These are phyloP conservation scores for Mesocricetus auratus DNA, from an alignment of 2,113 vertebrate species.

Conservation along the genomic window DNA sequence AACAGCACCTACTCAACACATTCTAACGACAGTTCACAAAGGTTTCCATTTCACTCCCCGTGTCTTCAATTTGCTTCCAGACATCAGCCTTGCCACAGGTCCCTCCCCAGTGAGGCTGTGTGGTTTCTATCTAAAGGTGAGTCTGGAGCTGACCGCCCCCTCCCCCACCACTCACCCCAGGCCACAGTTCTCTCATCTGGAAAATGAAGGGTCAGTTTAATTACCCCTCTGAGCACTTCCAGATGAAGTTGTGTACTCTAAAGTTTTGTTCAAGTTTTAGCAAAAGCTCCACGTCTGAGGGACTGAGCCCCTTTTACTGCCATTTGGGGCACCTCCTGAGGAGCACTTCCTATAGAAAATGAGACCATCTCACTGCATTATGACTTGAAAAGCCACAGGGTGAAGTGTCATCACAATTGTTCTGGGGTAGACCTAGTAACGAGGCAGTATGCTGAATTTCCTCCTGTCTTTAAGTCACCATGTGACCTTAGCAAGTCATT, in stretches of 20 bases:
- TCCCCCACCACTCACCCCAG: fast-evolving
- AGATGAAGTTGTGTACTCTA: conserved; percentile 5
- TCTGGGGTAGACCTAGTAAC: not conserved
- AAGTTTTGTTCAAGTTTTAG: not conserved
- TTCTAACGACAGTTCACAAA: not conserved
- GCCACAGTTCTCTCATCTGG: not conserved
- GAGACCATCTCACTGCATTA: not conserved
- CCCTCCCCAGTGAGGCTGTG: not conserved
- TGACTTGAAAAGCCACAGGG: not conserved
- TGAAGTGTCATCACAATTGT: not conserved
- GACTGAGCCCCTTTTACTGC: not conserved
- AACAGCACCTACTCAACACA: not conserved
- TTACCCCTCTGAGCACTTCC: not conserved
- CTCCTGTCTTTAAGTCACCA: not conserved
- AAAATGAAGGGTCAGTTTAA: not conserved
- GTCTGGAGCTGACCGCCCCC: not conserved
- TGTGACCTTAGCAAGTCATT: conserved; percentile 5
- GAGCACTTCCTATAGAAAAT: not conserved
- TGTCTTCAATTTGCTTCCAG: conserved; percentile 18
- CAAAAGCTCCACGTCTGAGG: not conserved
- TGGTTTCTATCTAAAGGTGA: not conserved
- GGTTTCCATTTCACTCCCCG: not conserved
- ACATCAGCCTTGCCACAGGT: not conserved
- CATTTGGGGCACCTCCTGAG: not conserved
- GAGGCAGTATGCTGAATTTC: not conserved